Conservation (phyloP, 1,140 invertebrate genomes). For the Armadillidium nasatum region DNA sequence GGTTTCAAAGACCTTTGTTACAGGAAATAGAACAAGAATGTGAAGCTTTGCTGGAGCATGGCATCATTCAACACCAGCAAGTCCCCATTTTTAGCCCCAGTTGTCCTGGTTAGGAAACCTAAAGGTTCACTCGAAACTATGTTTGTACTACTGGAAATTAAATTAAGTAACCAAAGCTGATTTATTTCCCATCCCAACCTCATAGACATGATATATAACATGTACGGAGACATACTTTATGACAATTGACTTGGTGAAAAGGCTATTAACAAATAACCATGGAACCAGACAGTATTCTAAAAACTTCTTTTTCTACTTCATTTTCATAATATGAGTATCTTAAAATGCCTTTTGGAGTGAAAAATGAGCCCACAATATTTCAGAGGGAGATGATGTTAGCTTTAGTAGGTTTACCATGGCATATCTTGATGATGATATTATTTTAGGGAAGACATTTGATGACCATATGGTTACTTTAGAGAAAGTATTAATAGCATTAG, state of each 20-base stretch:
- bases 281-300: too few species aligned
- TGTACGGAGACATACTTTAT: conserved; percentile 5
- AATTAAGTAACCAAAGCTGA: conserved; percentile 10
- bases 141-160: background rate
- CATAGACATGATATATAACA: background rate
- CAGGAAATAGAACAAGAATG: too few species aligned
- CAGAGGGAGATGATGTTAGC: background rate
- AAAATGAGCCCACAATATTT: background rate
- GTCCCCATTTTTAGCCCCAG: too few species aligned
- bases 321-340: background rate
- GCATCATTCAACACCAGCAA: too few species aligned
- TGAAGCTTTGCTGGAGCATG: too few species aligned
- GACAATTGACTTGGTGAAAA: background rate
- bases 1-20: too few species aligned
- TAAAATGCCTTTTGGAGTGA: background rate
- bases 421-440: conserved; percentile 1
- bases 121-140: conserved; percentile 2
- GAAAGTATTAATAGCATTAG: background rate
- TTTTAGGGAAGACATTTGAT: background rate
- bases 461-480: conserved; percentile 7
- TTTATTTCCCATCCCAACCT: conserved; percentile 9
- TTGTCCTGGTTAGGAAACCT: conserved; percentile 12
- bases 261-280: conserved; percentile 25
- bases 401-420: background rate
- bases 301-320: background rate